Evolutionary conservation across 2,113 vertebrate species (phyloP).

Genomic region (Centropristis striata): DNA sequence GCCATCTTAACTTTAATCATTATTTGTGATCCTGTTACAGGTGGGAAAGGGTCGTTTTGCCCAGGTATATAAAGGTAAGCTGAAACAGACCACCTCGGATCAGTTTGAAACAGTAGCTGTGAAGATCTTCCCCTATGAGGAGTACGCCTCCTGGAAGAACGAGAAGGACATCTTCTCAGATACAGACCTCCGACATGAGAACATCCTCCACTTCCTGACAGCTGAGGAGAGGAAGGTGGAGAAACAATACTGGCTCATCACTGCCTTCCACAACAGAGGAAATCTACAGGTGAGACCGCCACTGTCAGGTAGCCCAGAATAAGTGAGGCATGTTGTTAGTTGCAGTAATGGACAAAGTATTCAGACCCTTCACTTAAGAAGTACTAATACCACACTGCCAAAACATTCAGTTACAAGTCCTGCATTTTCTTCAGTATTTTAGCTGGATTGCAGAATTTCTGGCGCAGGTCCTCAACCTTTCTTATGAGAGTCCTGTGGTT

Average conservation of each 20-base stretch:
- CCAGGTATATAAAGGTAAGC: constrained; percentile 93
- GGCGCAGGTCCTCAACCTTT: no score
- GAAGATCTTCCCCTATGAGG: constrained; percentile 95
- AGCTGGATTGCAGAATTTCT: no score
- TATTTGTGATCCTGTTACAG: constrained; percentile 53
- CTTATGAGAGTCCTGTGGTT: no score
- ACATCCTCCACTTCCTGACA: constrained; percentile 94
- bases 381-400: not conserved
- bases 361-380: not conserved
- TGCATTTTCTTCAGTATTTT: not conserved
- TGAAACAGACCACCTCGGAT: constrained; percentile 92
- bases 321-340: not conserved
- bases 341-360: not conserved
- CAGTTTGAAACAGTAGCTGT: constrained; percentile 94
- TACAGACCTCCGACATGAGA: constrained; percentile 93
- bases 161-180: constrained; percentile 97
- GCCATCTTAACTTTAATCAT: not conserved
- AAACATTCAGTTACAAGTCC: not conserved
- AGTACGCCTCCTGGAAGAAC: constrained; percentile 95
- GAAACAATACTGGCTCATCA: constrained; percentile 96
- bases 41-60: constrained; percentile 97
- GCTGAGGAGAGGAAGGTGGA: constrained; percentile 93
- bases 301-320: no score
- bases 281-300: constrained; percentile 86
- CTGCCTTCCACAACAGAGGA: constrained; percentile 92